Base-by-base conservation (phyloP, 2,797 vertebrate species). In the Acrossocheilus fasciatus region DNA sequence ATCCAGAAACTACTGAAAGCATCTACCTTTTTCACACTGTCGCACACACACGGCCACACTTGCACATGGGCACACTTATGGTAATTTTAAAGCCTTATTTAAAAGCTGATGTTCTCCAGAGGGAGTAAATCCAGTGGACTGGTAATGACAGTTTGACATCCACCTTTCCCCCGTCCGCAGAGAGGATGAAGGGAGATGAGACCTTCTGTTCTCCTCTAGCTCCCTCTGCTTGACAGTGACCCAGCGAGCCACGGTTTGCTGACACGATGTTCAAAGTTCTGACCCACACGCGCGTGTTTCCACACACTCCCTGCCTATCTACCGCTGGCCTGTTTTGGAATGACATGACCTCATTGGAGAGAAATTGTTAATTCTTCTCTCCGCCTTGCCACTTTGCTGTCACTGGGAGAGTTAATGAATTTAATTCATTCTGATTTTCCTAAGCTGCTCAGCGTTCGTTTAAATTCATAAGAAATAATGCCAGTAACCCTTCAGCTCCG, bases 401-500 rank as follows among this genome's bases (percentile, higher is more conserved):
- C 88, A 87, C 90, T 81, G 69, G 69, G 73, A 82, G 80, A 81
- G 78, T 90, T 92, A 92, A 93, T 91, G 91, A 93, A 92, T 92
- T 93, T 88, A 92, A 93, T 88, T 89, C 87, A 91, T 90, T 89
- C 86, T 91, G 90, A 93, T 93, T 90, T 91, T 64, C 80, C 88
- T 91, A 92, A 91, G 91, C 93, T 92, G 89, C 90, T 92, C 88
- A 92, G 87, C 86, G 84, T 89, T 92, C 52, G 86, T 92, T 93
- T 90, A 91, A 91, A 92, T 90, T 89, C 90, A 89, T 86, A 83
- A 64, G 81, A 87, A 83, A 90, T 88, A 88, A 90, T 88, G 81
- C 79, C 81, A 81, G 47, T 82, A 57, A 86, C 79, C 76, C 47
- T 26, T 77, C 64, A 47, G 50, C 72, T 68, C 41, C 77, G 82